phyloP scores from a whole-genome alignment of 2,113 vertebrate species.

The Dasyurus viverrinus region DNA sequence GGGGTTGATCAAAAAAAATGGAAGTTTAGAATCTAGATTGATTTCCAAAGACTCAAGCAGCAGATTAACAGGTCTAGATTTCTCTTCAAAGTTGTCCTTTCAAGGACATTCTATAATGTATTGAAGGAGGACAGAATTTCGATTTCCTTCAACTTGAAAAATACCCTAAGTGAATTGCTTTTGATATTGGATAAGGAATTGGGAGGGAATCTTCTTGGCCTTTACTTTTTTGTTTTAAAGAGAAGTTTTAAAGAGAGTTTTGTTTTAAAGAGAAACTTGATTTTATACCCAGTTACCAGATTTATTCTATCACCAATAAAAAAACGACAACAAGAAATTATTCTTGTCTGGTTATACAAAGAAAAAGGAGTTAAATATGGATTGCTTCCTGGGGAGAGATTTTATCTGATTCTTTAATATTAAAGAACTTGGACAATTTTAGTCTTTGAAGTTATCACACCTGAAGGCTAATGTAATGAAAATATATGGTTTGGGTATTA shows the following conservation, averaged over 20 bases:
- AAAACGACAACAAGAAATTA: conserved; percentile 70
- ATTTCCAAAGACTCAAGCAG: conserved; percentile 46
- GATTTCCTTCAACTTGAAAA: conserved; percentile 56
- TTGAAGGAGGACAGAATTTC: conserved; percentile 41
- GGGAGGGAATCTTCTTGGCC: not conserved
- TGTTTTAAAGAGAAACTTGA: conserved; percentile 57
- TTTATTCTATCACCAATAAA: conserved; percentile 69
- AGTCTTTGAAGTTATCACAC: conserved; percentile 68
- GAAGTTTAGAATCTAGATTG: conserved; percentile 2
- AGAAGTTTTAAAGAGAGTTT: no score
- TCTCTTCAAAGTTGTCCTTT: conserved; percentile 57
- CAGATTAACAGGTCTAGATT: conserved; percentile 37
- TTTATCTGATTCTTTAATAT: conserved; percentile 65
- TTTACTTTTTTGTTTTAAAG: conserved; percentile 34
- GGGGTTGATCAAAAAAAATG: conserved; percentile 30
- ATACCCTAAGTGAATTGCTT: not conserved
- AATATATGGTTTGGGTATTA: conserved; percentile 64
- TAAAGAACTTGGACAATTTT: conserved; percentile 61
- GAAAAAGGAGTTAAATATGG: conserved; percentile 72
- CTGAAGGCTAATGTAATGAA: conserved; percentile 69
- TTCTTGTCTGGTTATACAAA: conserved; percentile 59
- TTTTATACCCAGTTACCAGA: conserved; percentile 64
- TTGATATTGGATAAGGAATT: conserved; percentile 27
- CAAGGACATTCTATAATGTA: conserved; percentile 60
- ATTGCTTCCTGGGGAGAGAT: conserved; percentile 64